Evolutionary conservation across 2,888 invertebrate species (phyloP), one percentile per base, ranked within the genome.

Genomic region (Drosophila mercatorum): DNA sequence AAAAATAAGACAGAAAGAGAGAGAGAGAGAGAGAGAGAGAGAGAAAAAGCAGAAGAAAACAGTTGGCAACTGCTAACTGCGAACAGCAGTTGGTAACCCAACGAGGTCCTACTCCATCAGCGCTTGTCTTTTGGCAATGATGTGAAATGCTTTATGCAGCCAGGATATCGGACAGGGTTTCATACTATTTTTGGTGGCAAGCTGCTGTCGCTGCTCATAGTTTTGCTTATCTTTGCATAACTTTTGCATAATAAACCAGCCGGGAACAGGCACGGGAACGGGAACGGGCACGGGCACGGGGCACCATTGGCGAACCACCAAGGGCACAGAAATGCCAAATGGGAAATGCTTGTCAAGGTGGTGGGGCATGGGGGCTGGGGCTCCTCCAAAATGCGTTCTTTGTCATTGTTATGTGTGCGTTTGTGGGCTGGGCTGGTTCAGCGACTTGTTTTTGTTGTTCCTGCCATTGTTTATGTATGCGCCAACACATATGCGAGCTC

Each of bases 161-260:
- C 36, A 49, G 69, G 70, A 64, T 60, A 61, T 72, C 68, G 65
- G 59, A 55, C 69, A 53, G 78, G 63, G 83, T 67, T 59, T 43
- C 52, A 69, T 68, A 69, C 76, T 86, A 81, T 83, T 83, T 82
- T 81, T 72, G 80, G 64, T 41, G 72, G 75, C 75, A 88, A 68
- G 83, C 89, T 88, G 83, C 88, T 89, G 82, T 75, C 77, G 79
- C 74, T 81, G 79, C 83, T 84, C 85, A 85, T 81, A 79, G 88
- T 83, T 88, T 88, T 87, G 90, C 89, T 90, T 89, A 89, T 89
- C 89, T 90, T 89, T 88, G 88, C 89, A 90, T 90, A 90, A 86
- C 88, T 89, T 90, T 89, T 88, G 88, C 90, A 90, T 89, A 88
- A 86, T 86, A 90, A 90, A 87, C 88, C 88, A 88, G 74, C 71